Evolutionary conservation across 1,140 invertebrate genomes (phyloP).

Genomic region (Cydia strobilella): DNA sequence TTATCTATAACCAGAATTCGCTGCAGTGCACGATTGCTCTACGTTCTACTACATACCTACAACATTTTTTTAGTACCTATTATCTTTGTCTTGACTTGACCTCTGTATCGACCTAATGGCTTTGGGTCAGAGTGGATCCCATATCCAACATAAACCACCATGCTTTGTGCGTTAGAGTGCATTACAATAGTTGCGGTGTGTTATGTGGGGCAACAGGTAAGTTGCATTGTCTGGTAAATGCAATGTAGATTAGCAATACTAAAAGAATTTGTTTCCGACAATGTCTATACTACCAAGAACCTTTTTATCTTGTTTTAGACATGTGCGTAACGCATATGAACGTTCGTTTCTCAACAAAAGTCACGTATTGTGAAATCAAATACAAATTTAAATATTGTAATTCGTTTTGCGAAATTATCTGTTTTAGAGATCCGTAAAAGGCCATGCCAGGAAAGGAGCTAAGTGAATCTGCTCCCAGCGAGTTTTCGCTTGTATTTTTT

Average conservation of each 20-base stretch:
- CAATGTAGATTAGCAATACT: slow-evolving; percentile 20
- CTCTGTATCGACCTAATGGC: neutral
- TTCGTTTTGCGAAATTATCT: slow-evolving; percentile 66
- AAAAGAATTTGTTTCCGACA: slow-evolving; percentile 22
- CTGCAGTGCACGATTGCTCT: slow-evolving; percentile 35
- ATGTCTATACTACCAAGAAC: slow-evolving; percentile 41
- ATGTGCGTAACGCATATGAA: slow-evolving; percentile 69
- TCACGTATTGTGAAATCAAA: slow-evolving; percentile 65
- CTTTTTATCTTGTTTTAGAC: slow-evolving; percentile 58
- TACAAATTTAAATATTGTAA: slow-evolving; percentile 52
- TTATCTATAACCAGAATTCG: slow-evolving; percentile 63
- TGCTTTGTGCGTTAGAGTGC: neutral
- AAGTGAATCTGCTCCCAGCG: no score
- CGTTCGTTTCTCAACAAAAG: slow-evolving; percentile 61
- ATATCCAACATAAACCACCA: neutral
- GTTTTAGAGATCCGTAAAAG: slow-evolving; percentile 17
- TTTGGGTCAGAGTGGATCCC: neutral
- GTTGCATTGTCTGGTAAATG: slow-evolving; percentile 15
- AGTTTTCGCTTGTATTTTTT: no score
- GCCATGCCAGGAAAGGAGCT: no score
- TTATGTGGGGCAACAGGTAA: slow-evolving; percentile 7
- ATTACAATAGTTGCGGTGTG: neutral
- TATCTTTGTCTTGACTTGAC: slow-evolving; percentile 6
- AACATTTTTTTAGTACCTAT: neutral
- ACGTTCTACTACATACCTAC: neutral